Evolutionary conservation across 2,797 vertebrate genomes (phyloP), one percentile per base, ranked within the genome.

Genomic region (Pipistrellus nathusii): DNA sequence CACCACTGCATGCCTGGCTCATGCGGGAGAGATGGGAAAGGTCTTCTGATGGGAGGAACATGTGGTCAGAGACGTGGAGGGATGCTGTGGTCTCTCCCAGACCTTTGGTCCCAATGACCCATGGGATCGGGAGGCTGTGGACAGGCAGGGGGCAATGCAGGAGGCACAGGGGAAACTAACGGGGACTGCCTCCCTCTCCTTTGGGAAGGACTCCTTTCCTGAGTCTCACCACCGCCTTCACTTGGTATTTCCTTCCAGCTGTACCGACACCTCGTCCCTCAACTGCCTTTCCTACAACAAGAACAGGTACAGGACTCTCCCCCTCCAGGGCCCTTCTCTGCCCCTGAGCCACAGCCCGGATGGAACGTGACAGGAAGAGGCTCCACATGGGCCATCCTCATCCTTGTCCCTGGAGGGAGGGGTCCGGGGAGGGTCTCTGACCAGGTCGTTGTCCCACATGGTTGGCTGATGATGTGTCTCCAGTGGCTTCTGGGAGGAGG

Each of bases 261-360:
- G 0, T 15, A 9, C 32, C 15, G n/a, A 44, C 30, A 15, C n/a
- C 1, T 25, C 1, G 1, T 21, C 2, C 7, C 53, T 1, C 20
- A 55, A 55, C 2, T 55, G 53, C 9, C 55, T 2, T 23, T 57
- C 4, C 21, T 57, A 5, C 12, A 6, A 30, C 59, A 62, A 30
- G 27, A 15, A 4, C 1, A 62, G 59, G 59, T 62, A 62, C 12
- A 62, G 2, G 5, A 30, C 12, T 13, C 59, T 59, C 12, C 59
- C 12, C 11, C 59, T 13, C 13, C 59, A 13, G 12, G 27, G 8
- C 5, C 30, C 4, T 1, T 27, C 23, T 72, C 71, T 44, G 38
- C 7, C 1, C 44, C 13, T 72, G 71, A 17, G 15, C 27, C 25
- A 4, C 2, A 7, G 1, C 12, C 7, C 0, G 55, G 25, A 2